phyloP scores from a whole-genome alignment of 2,797 vertebrate species.

The Microhierax caerulescens region DNA sequence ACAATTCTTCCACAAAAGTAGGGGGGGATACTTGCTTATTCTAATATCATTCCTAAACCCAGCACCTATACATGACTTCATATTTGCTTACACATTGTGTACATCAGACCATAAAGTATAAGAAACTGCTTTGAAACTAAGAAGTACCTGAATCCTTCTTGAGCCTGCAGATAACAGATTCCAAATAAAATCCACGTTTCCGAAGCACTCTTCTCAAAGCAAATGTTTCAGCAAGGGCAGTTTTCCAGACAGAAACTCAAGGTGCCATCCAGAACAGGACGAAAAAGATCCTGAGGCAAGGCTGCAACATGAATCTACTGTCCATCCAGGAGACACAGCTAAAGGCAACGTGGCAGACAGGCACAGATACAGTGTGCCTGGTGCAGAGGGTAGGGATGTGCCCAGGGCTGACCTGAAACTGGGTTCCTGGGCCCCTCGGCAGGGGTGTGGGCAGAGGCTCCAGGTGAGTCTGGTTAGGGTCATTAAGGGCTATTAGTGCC shows the following conservation, averaged over 20 bases:
- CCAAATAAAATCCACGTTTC: background rate
- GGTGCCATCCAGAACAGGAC: background rate
- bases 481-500: background rate
- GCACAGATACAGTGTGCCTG: rapidly evolving
- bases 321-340: background rate
- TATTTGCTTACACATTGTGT: background rate
- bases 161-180: background rate
- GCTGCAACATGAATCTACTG: background rate
- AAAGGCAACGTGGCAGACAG: background rate
- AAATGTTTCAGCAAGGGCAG: background rate
- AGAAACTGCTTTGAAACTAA: background rate
- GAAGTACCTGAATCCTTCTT: background rate
- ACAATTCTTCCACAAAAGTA: background rate
- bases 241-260: background rate
- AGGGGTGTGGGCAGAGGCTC: background rate
- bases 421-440: no score
- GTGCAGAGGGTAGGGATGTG: rapidly evolving
- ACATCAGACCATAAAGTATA: background rate
- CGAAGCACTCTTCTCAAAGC: background rate
- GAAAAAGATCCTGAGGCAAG: background rate
- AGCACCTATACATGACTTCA: background rate
- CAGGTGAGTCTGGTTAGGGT: background rate
- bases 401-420: background rate
- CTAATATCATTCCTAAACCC: background rate
- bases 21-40: background rate